Conservation (phyloP, 2,113 vertebrate genomes). For the Candoia aspera region DNA sequence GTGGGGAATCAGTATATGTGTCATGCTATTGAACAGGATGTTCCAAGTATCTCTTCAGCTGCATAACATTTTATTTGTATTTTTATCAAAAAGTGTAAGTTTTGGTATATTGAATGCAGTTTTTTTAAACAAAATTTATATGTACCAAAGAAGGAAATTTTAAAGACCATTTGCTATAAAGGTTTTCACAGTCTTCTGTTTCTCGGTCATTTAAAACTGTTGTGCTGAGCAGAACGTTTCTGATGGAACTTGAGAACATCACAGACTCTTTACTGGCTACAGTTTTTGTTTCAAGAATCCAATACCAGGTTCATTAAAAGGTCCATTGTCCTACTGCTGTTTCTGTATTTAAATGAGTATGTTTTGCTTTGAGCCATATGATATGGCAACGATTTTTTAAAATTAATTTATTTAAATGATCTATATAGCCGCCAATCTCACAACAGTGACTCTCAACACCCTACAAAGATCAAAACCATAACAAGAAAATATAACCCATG, state of each 20-base stretch:
- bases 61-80: not conserved
- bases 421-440: not conserved
- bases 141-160: fast-evolving
- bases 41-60: not conserved
- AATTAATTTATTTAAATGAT: not conserved
- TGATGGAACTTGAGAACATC: conserved; percentile 7
- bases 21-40: not conserved
- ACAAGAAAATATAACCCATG: not conserved
- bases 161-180: fast-evolving
- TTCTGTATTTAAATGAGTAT: conserved; percentile 1
- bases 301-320: conserved; percentile 40
- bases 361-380: not conserved
- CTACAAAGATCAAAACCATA: not conserved
- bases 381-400: not conserved
- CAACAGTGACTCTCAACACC: not conserved
- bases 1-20: not conserved
- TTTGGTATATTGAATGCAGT: not conserved
- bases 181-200: not conserved
- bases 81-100: not conserved
- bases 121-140: not conserved
- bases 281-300: conserved; percentile 42
- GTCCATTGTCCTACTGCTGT: not conserved
- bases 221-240: not conserved
- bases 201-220: not conserved
- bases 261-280: not conserved